Base-by-base conservation (phyloP, 2,888 invertebrate species). In the Ophonus ardosiacus region DNA sequence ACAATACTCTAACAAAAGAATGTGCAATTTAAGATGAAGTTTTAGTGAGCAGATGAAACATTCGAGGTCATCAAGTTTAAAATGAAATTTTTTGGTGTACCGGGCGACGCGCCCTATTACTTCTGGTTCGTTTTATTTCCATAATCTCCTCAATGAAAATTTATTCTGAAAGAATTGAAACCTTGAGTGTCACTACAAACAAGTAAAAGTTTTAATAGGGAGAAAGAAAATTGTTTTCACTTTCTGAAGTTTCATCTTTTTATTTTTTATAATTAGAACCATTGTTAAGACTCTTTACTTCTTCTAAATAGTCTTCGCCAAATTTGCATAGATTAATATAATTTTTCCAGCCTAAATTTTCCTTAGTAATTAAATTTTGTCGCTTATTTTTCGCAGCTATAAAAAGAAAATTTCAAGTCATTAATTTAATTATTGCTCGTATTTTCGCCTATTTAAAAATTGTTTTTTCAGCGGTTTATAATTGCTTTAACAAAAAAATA, bases 271-370 rank as follows among this genome's bases (percentile, higher is more conserved):
- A 82, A 82, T 82, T 82, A 74, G 82, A 82, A 40, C 31, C 74
- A 82, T 82, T 82, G 82, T 82, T 82, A 82, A 6, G 40, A 68
- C 51, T 63, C 61, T 63, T 31, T 63, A 63, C 63, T 43, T 81
- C 61, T 81, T 78, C 61, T 61, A 81, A 81, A 81, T 81, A 81
- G 51, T 68, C 68, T 65, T 81, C 18, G 38, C 24, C 31, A 80
- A 61, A n/a, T 80, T 80, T 59, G 81, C 81, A 81, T 81, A 81
- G 65, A 81, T 81, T 81, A 81, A 81, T 81, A 81, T 65, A 40
- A 81, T 81, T 81, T 68, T 81, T 65, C 15, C 56, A 31, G 24
- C 57, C 57, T 31, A 31, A 57, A 57, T 78, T 78, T 57, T 57
- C 24, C 78, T 56, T 21, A 18, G 56, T 78, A 78, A 78, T 78